Evolutionary conservation across 1,140 invertebrate species (phyloP).

Genomic region (Drosophila pseudoananassae): DNA sequence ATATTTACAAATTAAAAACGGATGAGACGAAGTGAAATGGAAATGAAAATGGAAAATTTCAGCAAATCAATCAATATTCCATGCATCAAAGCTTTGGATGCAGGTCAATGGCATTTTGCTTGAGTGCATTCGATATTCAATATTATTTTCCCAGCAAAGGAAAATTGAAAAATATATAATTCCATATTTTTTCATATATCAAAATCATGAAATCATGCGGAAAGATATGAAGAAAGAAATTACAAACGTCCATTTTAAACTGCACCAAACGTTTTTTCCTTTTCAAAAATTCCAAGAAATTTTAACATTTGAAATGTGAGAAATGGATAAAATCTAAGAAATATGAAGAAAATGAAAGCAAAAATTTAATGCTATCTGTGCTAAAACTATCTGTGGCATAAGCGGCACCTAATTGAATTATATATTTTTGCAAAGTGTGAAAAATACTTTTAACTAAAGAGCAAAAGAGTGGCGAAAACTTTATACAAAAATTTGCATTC

Average conservation of each 20-base stretch:
- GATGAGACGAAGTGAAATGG: slow-evolving; percentile 24
- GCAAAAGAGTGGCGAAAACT: not conserved
- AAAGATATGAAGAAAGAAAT: slow-evolving; percentile 46
- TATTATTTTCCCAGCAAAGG: slow-evolving; percentile 43
- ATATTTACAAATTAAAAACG: slow-evolving; percentile 51
- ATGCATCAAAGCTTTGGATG: slow-evolving; percentile 53
- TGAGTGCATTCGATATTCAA: slow-evolving; percentile 53
- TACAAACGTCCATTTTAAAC: slow-evolving; percentile 27
- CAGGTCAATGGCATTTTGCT: slow-evolving; percentile 68
- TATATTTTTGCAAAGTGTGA: not conserved
- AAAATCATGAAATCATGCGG: slow-evolving; percentile 64
- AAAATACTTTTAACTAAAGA: not conserved
- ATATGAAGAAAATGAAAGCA: not conserved
- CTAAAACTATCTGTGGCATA: not conserved
- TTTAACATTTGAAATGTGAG: not conserved
- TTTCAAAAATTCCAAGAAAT: slow-evolving; percentile 4
- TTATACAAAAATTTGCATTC: slow-evolving; percentile 30
- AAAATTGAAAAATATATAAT: slow-evolving; percentile 15
- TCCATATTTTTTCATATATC: slow-evolving; percentile 59
- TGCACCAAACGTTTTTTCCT: slow-evolving; percentile 7
- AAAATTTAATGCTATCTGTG: not conserved
- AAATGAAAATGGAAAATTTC: slow-evolving; percentile 52
- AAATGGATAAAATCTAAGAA: not conserved
- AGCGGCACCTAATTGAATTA: not conserved
- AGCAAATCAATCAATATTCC: slow-evolving; percentile 67